phyloP scores from a whole-genome alignment of 1,140 invertebrate genomes.

The Papilio aristodemus region DNA sequence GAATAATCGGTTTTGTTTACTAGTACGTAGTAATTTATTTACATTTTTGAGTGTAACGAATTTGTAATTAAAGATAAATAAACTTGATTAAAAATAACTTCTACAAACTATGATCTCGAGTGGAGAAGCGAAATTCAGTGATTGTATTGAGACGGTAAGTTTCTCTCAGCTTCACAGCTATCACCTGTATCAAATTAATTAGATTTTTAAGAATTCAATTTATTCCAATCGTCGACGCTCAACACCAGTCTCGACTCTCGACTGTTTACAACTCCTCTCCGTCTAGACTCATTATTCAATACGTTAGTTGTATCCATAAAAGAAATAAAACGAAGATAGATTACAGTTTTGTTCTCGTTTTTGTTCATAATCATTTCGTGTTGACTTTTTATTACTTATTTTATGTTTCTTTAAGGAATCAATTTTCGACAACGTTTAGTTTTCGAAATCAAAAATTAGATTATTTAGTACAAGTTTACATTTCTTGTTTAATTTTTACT shows the following conservation, averaged over 20 bases:
- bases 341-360: constrained; percentile 26
- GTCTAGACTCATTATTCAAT: constrained; percentile 35
- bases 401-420: neutral
- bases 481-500: too few species aligned
- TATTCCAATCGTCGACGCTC: constrained; percentile 21
- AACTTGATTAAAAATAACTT: neutral
- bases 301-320: constrained; percentile 26
- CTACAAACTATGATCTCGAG: neutral
- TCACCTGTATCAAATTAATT: constrained; percentile 29
- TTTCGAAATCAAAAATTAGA: neutral
- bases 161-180: neutral
- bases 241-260: neutral
- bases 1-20: too few species aligned
- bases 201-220: constrained; percentile 30
- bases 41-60: too few species aligned
- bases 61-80: neutral
- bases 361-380: constrained; percentile 24
- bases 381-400: neutral
- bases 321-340: constrained; percentile 16
- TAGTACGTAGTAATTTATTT: too few species aligned
- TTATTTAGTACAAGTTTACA: neutral
- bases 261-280: constrained; percentile 22
- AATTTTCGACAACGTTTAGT: neutral
- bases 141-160: neutral
- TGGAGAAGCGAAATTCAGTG: neutral